Conservation (phyloP, 2,888 invertebrate species). For the Rapana venosa region DNA sequence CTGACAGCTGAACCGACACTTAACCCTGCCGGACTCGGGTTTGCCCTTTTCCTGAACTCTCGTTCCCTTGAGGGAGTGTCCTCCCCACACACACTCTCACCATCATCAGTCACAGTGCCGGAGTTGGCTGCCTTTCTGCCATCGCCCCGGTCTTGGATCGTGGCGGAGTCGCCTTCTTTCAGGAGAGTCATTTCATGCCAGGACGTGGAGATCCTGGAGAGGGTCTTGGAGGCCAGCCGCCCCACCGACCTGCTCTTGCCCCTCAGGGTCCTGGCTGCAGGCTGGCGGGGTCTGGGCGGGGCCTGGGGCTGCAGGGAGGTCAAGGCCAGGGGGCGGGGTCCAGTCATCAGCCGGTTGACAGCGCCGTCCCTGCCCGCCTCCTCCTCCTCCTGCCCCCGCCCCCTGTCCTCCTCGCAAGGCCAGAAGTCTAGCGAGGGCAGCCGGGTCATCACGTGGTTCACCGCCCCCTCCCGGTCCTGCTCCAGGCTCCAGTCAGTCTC, state of each 20-base stretch:
- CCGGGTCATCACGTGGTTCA: constrained; percentile 20
- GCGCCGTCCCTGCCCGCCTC: background rate
- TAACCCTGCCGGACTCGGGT: no score
- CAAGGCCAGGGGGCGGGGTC: background rate
- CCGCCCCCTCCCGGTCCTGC: background rate
- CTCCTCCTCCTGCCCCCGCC: background rate
- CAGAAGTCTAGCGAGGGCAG: background rate
- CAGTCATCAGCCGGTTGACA: background rate
- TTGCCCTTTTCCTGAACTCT: background rate
- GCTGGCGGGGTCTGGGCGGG: no score
- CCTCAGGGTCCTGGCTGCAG: background rate
- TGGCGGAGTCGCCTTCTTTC: background rate
- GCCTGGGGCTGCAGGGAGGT: background rate
- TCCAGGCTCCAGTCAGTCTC: constrained; percentile 4
- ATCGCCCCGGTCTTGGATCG: background rate
- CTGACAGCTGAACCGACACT: no score
- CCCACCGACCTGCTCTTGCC: background rate
- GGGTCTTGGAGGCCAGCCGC: background rate
- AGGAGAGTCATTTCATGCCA: background rate
- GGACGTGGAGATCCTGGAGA: background rate
- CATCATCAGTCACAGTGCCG: background rate
- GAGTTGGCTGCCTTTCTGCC: background rate
- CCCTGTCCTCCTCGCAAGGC: background rate
- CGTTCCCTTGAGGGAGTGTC: no score
- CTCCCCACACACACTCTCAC: no score